Evolutionary conservation across 30 jellyfish, hydroid and myxozoan genomes (phyloP).

Genomic region (Hydra vulgaris): DNA sequence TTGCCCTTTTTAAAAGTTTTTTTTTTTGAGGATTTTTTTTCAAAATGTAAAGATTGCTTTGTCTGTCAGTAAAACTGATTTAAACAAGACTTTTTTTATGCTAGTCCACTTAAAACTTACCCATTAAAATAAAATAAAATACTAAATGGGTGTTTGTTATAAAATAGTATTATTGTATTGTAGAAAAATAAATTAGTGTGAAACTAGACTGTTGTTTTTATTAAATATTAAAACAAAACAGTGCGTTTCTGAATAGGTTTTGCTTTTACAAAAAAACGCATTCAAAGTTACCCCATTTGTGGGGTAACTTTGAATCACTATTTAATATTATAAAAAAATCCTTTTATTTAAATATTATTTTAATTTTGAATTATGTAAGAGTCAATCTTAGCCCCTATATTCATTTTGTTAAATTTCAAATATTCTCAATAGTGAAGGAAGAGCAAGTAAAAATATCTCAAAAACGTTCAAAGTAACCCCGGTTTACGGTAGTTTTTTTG

Average conservation of each 20-base stretch:
- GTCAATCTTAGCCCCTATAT: not conserved
- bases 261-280: not conserved
- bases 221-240: not conserved
- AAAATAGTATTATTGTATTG: too few species aligned
- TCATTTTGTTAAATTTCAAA: not conserved
- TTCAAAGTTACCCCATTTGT: not conserved
- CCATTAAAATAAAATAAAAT: not conserved
- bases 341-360: not conserved
- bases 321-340: not conserved
- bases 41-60: too few species aligned
- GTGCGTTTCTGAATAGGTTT: not conserved
- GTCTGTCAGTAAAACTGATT: too few species aligned
- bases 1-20: too few species aligned
- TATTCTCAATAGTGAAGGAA: not conserved
- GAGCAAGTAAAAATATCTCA: not conserved
- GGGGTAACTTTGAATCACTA: not conserved
- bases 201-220: not conserved
- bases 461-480: not conserved
- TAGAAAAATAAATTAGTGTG: not conserved
- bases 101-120: not conserved
- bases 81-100: not conserved
- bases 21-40: too few species aligned
- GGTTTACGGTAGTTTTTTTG: not conserved
- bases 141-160: not conserved
- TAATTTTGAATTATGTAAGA: not conserved